Evolutionary conservation across 2,888 invertebrate genomes (phyloP), one percentile per base, ranked within the genome.

Genomic region (Exocentrus adspersus): DNA sequence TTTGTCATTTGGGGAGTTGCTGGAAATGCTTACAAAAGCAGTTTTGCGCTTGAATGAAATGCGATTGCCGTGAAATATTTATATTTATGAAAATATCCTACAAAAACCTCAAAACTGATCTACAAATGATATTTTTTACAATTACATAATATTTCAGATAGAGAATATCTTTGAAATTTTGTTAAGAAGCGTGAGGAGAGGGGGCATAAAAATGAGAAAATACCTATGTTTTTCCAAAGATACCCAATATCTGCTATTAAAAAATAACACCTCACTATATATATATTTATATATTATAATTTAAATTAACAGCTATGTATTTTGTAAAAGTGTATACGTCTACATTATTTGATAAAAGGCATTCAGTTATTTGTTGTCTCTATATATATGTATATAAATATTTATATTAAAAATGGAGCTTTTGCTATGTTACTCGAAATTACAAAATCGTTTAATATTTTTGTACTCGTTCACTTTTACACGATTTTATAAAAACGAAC

Each of bases 31-130:
- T n/a, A n/a, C n/a, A n/a, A n/a, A n/a, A n/a, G n/a, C n/a, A n/a
- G n/a, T n/a, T n/a, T n/a, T n/a, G n/a, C n/a, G n/a, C n/a, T n/a
- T n/a, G n/a, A n/a, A n/a, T n/a, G n/a, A n/a, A 45, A 32, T 16
- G 58, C 61, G 54, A 30, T 53, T 72, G 80, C 80, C 80, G 80
- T 81, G 81, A 81, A 81, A 80, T 80, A 81, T 81, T 82, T 81
- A 82, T 82, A 82, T 81, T 82, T 82, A 82, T 81, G 82, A 82
- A 82, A 82, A 81, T 82, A 82, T 82, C 79, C 81, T 81, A 82
- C 82, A 82, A 82, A 71, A 79, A 81, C 81, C 81, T 80, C 80
- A 79, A 79, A 82, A 82, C 79, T 81, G 79, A 81, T 80, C 72
- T 81, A 81, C 81, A 80, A 81, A 78, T 80, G 79, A 81, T 80